Evolutionary conservation across 2,113 vertebrate species (phyloP).

Genomic region (Percina caprodes): DNA sequence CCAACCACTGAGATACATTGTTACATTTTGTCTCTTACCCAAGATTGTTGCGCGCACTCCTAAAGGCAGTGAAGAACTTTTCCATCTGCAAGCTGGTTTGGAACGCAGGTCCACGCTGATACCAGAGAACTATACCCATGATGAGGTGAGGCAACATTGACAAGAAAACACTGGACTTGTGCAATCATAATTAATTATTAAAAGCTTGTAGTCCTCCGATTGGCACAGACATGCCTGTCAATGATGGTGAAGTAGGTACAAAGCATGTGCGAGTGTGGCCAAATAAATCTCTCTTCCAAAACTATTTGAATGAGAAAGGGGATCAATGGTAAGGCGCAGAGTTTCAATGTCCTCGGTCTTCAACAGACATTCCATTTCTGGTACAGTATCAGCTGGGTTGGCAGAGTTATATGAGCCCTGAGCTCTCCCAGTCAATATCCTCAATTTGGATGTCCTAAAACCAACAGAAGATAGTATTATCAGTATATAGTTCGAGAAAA

Average conservation of each 20-base stretch:
- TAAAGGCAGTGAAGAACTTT: background rate
- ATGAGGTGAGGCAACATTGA: too few relatives aligned
- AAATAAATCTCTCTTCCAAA: constrained; percentile 15
- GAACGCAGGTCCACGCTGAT: background rate
- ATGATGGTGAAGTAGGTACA: background rate
- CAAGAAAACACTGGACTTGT: too few relatives aligned
- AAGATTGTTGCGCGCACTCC: background rate
- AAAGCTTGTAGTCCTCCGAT: too few relatives aligned
- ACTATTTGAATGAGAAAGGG: background rate
- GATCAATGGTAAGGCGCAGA: constrained; percentile 1
- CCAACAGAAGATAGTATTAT: constrained; percentile 1
- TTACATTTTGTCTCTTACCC: background rate
- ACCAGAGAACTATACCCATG: too few relatives aligned
- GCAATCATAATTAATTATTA: too few relatives aligned
- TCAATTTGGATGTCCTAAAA: constrained; percentile 6
- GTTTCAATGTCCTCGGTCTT: background rate
- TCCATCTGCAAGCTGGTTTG: background rate
- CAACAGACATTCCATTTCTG: background rate
- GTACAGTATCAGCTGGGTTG: background rate
- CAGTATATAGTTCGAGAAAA: background rate
- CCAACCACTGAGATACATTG: background rate
- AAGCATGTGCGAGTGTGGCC: background rate
- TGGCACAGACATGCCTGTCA: too few relatives aligned
- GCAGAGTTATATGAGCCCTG: background rate
- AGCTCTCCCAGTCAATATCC: constrained; percentile 17